A percentile compares a stretch with the other conserved stretches of the same genome.
Conservation (phyloP, 2,888 invertebrate genomes). For the Clepsis dumicolana region DNA sequence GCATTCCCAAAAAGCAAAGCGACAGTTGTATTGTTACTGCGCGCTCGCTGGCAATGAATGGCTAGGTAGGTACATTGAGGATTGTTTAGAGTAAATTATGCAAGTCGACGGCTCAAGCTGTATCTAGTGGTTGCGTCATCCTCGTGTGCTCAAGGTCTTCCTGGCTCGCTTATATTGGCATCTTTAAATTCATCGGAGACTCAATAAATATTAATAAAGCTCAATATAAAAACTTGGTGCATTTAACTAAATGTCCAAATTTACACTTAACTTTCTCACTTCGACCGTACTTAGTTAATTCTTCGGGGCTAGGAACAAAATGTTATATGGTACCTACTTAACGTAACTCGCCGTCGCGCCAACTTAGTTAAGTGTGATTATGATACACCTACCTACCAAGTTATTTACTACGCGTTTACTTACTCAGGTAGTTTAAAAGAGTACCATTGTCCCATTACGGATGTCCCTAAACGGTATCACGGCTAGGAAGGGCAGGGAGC, state of each 20-base stretch:
- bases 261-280: too few relatives aligned
- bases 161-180: constrained; percentile 35
- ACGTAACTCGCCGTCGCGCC: too few relatives aligned
- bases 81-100: constrained; percentile 41
- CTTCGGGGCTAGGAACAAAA: too few relatives aligned
- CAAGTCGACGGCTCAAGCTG: constrained; percentile 49
- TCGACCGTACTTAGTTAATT: too few relatives aligned
- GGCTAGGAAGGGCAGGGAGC: constrained; percentile 39
- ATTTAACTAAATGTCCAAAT: background rate
- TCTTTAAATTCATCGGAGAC: constrained; percentile 18
- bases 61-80: constrained; percentile 26
- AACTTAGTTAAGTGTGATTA: too few relatives aligned
- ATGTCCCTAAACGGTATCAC: constrained; percentile 33
- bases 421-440: background rate
- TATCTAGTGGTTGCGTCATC: constrained; percentile 63
- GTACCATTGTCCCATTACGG: constrained; percentile 29
- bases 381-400: background rate
- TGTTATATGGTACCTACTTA: too few relatives aligned
- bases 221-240: constrained; percentile 1
- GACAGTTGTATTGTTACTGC: constrained; percentile 24
- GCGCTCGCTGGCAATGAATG: constrained; percentile 27
- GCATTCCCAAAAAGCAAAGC: constrained; percentile 24
- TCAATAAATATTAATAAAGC: constrained; percentile 10
- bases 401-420: background rate
- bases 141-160: constrained; percentile 48